These are phyloP conservation scores for Xiphias gladius DNA, from an alignment of 2,113 vertebrate species.

Conservation along the genomic window DNA sequence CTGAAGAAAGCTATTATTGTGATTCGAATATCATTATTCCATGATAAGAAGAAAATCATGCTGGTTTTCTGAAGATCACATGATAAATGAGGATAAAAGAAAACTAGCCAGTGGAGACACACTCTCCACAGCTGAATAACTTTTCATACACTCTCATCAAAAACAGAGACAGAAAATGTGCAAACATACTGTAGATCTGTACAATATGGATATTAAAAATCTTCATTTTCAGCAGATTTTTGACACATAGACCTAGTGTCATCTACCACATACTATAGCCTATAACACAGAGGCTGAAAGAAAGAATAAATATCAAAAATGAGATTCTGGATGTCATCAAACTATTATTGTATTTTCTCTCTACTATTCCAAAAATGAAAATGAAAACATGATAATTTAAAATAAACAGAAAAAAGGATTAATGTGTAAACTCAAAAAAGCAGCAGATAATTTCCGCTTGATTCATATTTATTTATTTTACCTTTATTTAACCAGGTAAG, in stretches of 20 bases:
- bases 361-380: not conserved
- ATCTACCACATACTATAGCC: not conserved
- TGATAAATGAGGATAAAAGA: constrained; percentile 27
- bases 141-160: constrained; percentile 2
- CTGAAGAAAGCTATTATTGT: constrained; percentile 32
- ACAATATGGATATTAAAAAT: constrained; percentile 5
- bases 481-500: not conserved
- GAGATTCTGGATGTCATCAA: too few species aligned
- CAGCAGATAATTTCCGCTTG: not conserved
- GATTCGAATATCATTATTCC: constrained; percentile 30
- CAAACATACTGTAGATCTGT: not conserved
- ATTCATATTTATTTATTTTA: not conserved
- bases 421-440: not conserved
- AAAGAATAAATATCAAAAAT: not conserved
- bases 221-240: not conserved
- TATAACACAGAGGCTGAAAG: not conserved
- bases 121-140: not conserved
- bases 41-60: constrained; percentile 33
- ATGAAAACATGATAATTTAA: not conserved
- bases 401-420: too few species aligned
- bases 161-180: not conserved
- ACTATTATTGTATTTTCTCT: not conserved
- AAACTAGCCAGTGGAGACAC: constrained; percentile 8
- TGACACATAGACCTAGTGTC: not conserved
- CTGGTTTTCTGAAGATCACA: constrained; percentile 36